Base-by-base conservation (phyloP, 2,113 vertebrate genomes). In the Neodontobutis hainanensis region DNA sequence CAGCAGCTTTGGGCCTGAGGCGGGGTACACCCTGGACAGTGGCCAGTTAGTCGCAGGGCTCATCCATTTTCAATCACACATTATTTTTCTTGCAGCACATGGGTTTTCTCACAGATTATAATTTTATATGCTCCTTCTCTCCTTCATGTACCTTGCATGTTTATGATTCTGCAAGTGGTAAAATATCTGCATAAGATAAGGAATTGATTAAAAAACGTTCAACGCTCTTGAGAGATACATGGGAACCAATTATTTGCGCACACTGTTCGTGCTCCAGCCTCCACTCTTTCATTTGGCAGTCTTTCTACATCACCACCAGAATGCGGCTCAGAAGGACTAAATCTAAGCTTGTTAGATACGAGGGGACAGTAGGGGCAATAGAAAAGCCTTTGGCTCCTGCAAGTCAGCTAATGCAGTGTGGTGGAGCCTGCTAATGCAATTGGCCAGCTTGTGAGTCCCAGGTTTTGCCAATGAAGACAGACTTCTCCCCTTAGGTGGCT, bases 401-500 rank as follows among this genome's bases (percentile, higher is more conserved):
- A 50, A 75, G 42, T 78, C 70, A 72, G n/a, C 56, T 83, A 2
- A 44, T 32, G 3, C 3, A 40, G 75, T 5, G 16, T 60, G 80
- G 75, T 44, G 35, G 56, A 70, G 80, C 69, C 68, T 82, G 68
- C 58, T 81, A 80, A 85, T 88, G 70, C 2, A n/a, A 73, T 84
- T 80, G 71, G 57, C 55, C 50, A 68, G 53, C 52, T 76, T 73
- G 66, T 1, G 7, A 75, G 44, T 70, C 67, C 75, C 27, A 52
- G 72, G 19, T 66, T 70, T 66, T 76, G 48, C 82, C 71, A 48
- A 73, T 73, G 65, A 81, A 85, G 77, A 74, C 66, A 51, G 76
- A 80, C 74, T 80, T 80, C 63, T 70, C 56, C 63, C 75, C 76
- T 81, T 78, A 80, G 87, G 82, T 79, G 81, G 61, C 73, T 52